Percentiles rank a stretch among this genome's conserved stretches.
Evolutionary conservation across 30 jellyfish, hydroid and myxozoan genomes (phyloP).

Genomic region (Turritopsis rubra): DNA sequence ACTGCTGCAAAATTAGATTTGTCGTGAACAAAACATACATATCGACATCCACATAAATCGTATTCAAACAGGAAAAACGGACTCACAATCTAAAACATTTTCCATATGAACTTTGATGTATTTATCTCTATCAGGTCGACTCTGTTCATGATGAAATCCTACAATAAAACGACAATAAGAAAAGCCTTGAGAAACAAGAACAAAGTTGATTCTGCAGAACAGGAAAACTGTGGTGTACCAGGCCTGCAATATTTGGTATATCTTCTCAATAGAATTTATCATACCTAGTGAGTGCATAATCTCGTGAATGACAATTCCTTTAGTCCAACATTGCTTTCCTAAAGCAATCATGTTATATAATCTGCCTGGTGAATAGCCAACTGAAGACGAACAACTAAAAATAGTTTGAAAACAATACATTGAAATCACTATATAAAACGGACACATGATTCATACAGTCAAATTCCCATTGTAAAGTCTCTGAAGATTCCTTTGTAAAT

Average conservation of each 20-base stretch:
- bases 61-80: too few relatives aligned
- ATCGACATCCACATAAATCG: not conserved
- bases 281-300: slow-evolving; percentile 6
- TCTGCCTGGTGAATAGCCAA: not conserved
- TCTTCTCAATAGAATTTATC: too few relatives aligned
- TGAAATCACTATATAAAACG: not conserved
- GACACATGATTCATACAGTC: too few relatives aligned
- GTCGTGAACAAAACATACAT: not conserved
- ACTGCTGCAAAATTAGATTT: too few relatives aligned
- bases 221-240: too few relatives aligned
- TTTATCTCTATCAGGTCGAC: slow-evolving; percentile 12
- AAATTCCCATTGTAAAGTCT: too few relatives aligned
- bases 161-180: not conserved
- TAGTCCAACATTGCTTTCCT: not conserved
- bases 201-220: too few relatives aligned
- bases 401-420: not conserved
- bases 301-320: not conserved
- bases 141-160: slow-evolving; percentile 14
- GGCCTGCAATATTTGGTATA: too few relatives aligned
- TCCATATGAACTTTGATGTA: not conserved
- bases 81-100: not conserved
- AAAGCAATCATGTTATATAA: not conserved
- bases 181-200: too few relatives aligned
- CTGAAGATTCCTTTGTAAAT: too few relatives aligned
- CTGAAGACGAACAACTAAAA: not conserved